Evolutionary conservation across 2,888 invertebrate species (phyloP), one percentile per base, ranked within the genome.

Genomic region (Venusia cambrica): DNA sequence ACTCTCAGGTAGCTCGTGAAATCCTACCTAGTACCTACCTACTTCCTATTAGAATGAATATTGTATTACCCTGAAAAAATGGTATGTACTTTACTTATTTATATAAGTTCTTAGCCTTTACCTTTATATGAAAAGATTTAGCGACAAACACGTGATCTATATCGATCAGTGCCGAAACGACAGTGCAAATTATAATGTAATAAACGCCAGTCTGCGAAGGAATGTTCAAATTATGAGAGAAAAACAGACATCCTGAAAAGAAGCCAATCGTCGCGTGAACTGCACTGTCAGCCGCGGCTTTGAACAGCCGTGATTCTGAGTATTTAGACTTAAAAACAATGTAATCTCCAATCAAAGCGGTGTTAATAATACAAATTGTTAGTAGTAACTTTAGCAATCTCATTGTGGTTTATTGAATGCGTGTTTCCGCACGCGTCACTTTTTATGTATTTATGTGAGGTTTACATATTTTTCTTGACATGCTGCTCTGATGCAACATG

Each of bases 111-210:
- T 62, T 45, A 84, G 87, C 79, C 78, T 55, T 62, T 45, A 84
- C 85, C 79, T 79, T 78, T 1, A 74, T 55, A 44, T 66, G 28
- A 37, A 85, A 43, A 2, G 85, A 84, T 47, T 47, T 73, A 1
- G 87, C 85, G 0, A 73, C 70, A n/a, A 85, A 56, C 17, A 72
- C 58, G 53, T 85, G 85, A 30, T 85, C 85, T 0, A 84, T 30
- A 49, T 85, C 85, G 9, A 85, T 85, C 0, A 76, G 29, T 0
- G 73, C 70, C 0, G 85, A 77, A 2, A 79, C 31, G 0, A 67
- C 4, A 0, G 80, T 74, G 17, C 87, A 85, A 13, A 83, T 55
- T 9, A 63, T 14, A 0, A 74, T 48, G 33, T 84, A 69, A 1
- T 48, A 56, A 1, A 68, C 8, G 25, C 57, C 55, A 0, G 59